These are phyloP conservation scores for Oceanodroma tethys DNA, from an alignment of 2,113 vertebrate species.

Conservation along the genomic window DNA sequence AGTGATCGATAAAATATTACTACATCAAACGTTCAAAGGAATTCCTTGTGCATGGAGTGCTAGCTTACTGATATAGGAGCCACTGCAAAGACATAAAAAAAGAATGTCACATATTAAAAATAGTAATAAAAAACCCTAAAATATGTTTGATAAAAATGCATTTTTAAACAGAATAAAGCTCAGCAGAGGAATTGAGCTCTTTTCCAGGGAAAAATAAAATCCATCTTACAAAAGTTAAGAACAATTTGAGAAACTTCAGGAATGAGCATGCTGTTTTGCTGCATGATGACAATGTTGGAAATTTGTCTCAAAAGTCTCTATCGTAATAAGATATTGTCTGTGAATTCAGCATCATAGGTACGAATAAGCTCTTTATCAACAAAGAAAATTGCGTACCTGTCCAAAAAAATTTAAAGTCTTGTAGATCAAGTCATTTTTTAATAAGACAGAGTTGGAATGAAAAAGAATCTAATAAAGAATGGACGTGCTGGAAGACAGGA, in stretches of 20 bases:
- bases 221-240: background rate
- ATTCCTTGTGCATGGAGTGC: background rate
- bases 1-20: slow-evolving; percentile 58
- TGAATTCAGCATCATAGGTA: background rate
- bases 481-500: background rate
- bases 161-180: background rate
- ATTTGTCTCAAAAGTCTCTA: background rate
- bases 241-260: background rate
- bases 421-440: background rate
- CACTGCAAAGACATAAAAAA: background rate
- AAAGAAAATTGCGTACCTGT: background rate
- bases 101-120: background rate
- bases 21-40: slow-evolving; percentile 49
- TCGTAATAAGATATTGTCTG: background rate
- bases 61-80: background rate
- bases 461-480: slow-evolving; percentile 2
- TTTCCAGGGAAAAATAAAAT: background rate
- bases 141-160: background rate
- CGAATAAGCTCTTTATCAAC: background rate
- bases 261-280: background rate
- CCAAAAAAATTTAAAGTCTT: background rate
- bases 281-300: background rate
- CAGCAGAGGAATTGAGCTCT: background rate
- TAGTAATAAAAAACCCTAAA: background rate
- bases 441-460: background rate